Base-by-base conservation (phyloP, 2,888 invertebrate species). In the Macropis europaea region DNA sequence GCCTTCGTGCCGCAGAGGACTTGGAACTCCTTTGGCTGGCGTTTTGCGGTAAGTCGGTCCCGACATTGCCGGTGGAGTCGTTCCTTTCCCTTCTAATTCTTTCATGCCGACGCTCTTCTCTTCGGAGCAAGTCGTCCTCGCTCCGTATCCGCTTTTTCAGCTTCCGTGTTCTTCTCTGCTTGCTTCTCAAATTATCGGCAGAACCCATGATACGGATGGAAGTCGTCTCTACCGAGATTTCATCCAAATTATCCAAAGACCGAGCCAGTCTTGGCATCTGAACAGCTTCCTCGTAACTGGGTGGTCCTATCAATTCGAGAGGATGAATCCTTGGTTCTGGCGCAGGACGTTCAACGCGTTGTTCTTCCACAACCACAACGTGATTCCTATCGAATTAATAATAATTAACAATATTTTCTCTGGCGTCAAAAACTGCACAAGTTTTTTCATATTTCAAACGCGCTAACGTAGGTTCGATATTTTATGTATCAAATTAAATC, bases 221-320 rank as follows among this genome's bases (percentile, higher is more conserved):
- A 43, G 67, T 89, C 85, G 63, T 87, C 0, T 82, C 85, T 11
- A 71, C 69, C 7, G 85, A 81, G 34, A 87, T 83, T 7, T 81
- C 79, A 59, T 89, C 82, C 11, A 90, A 63, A 26, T 79, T 86
- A 63, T 90, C 88, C 63, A 89, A 72, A 2, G 90, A 90, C 7
- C 83, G 88, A 1, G 87, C 93, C 36, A 95, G 83, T 84, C 94
- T 93, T 1, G 95, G 95, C 93, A 96, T 94, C 17, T 93, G 91
- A 61, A 96, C 91, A 30, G 95, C 96, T 90, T 95, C 95, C 81
- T 93, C 94, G 83, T 96, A 96, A 2, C 94, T 94, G 0, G 96
- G 96, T 34, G 95, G 94, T 64, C 93, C 92, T 28, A 94, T 91
- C 52, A 93, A 87, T 89, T 95, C 95, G 24, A 86, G 50, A 0